Conservation (phyloP, 1,140 invertebrate species). For the Drosophila willistoni region DNA sequence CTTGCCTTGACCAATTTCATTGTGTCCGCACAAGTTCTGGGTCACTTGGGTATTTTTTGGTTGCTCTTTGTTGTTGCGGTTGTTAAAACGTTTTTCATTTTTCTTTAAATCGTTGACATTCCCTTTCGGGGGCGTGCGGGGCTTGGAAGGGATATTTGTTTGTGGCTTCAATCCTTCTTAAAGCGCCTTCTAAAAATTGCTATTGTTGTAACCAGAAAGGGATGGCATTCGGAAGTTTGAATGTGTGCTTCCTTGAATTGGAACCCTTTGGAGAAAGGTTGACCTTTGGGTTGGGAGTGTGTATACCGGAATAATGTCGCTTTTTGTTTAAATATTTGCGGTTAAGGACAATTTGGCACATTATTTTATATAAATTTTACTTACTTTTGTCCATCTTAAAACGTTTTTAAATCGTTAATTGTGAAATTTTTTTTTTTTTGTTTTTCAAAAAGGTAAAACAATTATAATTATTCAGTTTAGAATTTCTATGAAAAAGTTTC, state of each 20-base stretch:
- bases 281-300: background rate
- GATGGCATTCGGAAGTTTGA: conserved; percentile 2
- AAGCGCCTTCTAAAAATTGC: background rate
- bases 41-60: conserved; percentile 57
- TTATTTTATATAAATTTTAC: background rate
- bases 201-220: background rate
- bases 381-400: too few relatives aligned
- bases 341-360: background rate
- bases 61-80: conserved; percentile 25
- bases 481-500: too few relatives aligned
- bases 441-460: too few relatives aligned
- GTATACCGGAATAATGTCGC: background rate
- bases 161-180: background rate
- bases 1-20: conserved; percentile 32
- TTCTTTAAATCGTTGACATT: conserved; percentile 30
- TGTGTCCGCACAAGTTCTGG: conserved; percentile 60
- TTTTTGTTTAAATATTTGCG: conserved; percentile 2
- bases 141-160: conserved; percentile 7
- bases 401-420: background rate
- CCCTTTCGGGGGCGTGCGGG: background rate
- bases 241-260: background rate
- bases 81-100: conserved; percentile 48
- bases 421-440: background rate
- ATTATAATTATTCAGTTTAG: too few relatives aligned
- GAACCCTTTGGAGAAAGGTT: background rate